Evolutionary conservation across 1,140 invertebrate species (phyloP).

Genomic region (Zaprionus lachaisei): DNA sequence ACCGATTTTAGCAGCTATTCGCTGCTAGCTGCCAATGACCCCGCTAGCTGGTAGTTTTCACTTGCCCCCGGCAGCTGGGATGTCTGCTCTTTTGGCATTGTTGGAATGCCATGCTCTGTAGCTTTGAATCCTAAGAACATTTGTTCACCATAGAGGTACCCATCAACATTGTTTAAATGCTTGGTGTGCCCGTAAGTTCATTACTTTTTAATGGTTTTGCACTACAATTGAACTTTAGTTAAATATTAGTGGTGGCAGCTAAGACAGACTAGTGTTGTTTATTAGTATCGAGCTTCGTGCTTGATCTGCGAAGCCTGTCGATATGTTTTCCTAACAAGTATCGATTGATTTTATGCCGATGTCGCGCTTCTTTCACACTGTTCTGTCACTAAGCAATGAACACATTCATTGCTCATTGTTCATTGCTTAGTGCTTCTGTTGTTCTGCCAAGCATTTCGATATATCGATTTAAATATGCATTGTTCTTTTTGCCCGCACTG

Average conservation of each 20-base stretch:
- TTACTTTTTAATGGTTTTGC: background rate
- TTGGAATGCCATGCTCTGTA: background rate
- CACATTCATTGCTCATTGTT: too few relatives aligned
- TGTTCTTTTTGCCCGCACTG: background rate
- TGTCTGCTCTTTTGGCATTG: constrained; percentile 22
- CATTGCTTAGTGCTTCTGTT: too few relatives aligned
- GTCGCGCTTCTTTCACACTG: too few relatives aligned
- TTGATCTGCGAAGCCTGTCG: too few relatives aligned
- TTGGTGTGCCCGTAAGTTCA: background rate
- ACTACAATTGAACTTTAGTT: too few relatives aligned
- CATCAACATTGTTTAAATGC: constrained; percentile 3
- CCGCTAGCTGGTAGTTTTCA: background rate
- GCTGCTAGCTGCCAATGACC: constrained; percentile 19
- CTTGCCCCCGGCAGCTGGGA: background rate
- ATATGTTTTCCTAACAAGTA: too few relatives aligned
- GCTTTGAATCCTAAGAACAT: background rate
- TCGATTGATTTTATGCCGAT: too few relatives aligned
- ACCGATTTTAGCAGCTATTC: constrained; percentile 30
- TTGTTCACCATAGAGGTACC: background rate
- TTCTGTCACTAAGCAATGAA: too few relatives aligned
- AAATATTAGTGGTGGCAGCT: too few relatives aligned
- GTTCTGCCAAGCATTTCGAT: background rate
- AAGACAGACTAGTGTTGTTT: too few relatives aligned
- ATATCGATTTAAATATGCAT: background rate
- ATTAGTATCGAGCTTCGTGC: too few relatives aligned